Evolutionary conservation across 2,113 vertebrate genomes (phyloP).

Genomic region (Semnornis frantzii): DNA sequence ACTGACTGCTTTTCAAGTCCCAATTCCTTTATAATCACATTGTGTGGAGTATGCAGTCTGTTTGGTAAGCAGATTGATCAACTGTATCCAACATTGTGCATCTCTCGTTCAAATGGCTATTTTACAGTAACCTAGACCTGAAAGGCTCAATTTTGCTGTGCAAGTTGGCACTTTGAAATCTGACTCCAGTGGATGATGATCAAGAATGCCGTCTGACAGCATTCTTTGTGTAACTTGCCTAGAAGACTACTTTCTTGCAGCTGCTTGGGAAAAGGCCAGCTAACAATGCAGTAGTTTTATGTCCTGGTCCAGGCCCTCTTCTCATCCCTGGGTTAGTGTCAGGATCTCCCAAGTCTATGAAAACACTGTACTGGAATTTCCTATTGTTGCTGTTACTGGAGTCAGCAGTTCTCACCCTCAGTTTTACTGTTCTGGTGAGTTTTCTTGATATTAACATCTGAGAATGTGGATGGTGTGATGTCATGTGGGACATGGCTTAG

Average conservation of each 20-base stretch:
- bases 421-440: background rate
- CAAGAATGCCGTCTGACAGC: slow-evolving; percentile 75
- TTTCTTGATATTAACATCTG: background rate
- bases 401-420: slow-evolving; percentile 24
- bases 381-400: background rate
- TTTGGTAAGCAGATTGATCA: background rate
- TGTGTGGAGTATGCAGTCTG: background rate
- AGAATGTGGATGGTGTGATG: background rate
- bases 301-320: slow-evolving; percentile 46
- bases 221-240: slow-evolving; percentile 75
- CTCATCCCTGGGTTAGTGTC: background rate
- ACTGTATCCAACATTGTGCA: background rate
- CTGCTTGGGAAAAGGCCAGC: slow-evolving; percentile 68
- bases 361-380: slow-evolving; percentile 23
- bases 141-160: slow-evolving; percentile 10
- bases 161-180: slow-evolving; percentile 68
- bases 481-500: background rate
- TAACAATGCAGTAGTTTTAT: slow-evolving; percentile 60
- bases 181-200: slow-evolving; percentile 64
- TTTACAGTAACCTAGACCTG: slow-evolving; percentile 5
- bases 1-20: background rate
- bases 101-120: background rate
- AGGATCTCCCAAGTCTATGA: slow-evolving; percentile 49
- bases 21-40: background rate
- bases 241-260: slow-evolving; percentile 70